Evolutionary conservation across 2,113 vertebrate species (phyloP).

Genomic region (Aplodontia rufa): DNA sequence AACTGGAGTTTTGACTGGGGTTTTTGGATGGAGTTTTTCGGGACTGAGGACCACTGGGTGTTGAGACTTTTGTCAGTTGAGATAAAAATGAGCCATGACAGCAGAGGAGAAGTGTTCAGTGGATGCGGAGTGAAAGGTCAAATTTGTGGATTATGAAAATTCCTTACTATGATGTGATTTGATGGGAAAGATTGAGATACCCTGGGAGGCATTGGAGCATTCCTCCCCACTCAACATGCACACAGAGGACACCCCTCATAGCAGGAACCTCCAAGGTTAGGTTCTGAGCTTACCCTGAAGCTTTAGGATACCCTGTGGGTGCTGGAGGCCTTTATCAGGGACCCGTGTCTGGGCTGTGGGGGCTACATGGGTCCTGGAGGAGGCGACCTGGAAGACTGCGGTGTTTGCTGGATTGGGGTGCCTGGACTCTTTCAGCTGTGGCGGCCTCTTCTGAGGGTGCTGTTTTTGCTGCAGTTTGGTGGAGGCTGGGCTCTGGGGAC

Average conservation of each 20-base stretch:
- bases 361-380: not conserved
- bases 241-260: not conserved
- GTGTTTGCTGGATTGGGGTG: not conserved
- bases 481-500: not conserved
- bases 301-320: not conserved
- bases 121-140: not conserved
- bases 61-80: no score
- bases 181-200: not conserved
- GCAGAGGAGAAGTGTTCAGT: not conserved
- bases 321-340: not conserved
- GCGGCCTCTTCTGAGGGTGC: not conserved
- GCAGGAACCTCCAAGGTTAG: not conserved
- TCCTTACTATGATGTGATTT: not conserved
- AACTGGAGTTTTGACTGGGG: not conserved
- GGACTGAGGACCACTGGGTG: not conserved
- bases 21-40: not conserved
- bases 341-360: not conserved
- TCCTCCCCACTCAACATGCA: not conserved
- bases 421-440: not conserved
- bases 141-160: not conserved
- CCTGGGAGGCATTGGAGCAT: not conserved
- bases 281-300: constrained; percentile 34
- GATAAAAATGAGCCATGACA: not conserved
- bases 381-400: accelerated
- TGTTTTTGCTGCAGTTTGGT: not conserved